These are phyloP conservation scores for Zaprionus lineosus DNA, from an alignment of 2,888 invertebrate genomes.

Conservation along the genomic window DNA sequence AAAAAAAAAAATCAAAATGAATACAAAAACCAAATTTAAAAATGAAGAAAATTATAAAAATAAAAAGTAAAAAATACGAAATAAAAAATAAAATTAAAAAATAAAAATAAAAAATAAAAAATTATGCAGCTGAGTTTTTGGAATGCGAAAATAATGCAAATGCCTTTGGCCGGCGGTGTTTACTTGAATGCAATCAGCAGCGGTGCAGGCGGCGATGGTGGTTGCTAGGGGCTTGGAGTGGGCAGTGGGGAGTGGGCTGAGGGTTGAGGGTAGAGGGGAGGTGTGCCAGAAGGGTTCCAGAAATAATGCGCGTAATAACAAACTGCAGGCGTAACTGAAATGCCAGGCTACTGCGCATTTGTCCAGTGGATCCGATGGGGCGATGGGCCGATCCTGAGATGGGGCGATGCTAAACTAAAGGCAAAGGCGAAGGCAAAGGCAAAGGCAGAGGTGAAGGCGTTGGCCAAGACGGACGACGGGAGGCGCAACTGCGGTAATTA, in stretches of 20 bases:
- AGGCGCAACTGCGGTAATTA: conserved; percentile 80
- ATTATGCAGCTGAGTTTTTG: conserved; percentile 53
- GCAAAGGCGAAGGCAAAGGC: conserved; percentile 68
- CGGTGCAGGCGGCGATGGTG: conserved; percentile 2
- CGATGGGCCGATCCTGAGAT: conserved; percentile 12
- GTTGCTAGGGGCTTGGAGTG: conserved; percentile 2
- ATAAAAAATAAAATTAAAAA: conserved; percentile 34
- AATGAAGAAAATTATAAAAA: conserved; percentile 39
- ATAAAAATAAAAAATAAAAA: conserved; percentile 39
- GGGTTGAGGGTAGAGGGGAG: conserved; percentile 1
- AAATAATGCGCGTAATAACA: conserved; percentile 75
- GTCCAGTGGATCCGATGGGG: conserved; percentile 46
- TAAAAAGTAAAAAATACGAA: conserved; percentile 31
- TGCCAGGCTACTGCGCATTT: conserved; percentile 77
- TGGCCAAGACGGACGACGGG: conserved; percentile 73
- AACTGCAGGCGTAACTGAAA: conserved; percentile 77
- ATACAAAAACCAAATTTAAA: conserved; percentile 34
- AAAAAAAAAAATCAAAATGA: conserved; percentile 36
- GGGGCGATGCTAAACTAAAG: conserved; percentile 34
- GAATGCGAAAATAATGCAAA: conserved; percentile 74
- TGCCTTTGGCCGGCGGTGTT: conserved; percentile 60
- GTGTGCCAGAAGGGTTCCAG: conserved; percentile 63
- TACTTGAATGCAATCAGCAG: conserved; percentile 60
- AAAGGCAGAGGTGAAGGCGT: conserved; percentile 62
- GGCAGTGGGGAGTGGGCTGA: conserved; percentile 5